Percentiles rank a stretch among this genome's conserved stretches.
These are phyloP conservation scores for Ernsta delagoae DNA, from an alignment of 2,888 invertebrate species.

Conservation along the genomic window DNA sequence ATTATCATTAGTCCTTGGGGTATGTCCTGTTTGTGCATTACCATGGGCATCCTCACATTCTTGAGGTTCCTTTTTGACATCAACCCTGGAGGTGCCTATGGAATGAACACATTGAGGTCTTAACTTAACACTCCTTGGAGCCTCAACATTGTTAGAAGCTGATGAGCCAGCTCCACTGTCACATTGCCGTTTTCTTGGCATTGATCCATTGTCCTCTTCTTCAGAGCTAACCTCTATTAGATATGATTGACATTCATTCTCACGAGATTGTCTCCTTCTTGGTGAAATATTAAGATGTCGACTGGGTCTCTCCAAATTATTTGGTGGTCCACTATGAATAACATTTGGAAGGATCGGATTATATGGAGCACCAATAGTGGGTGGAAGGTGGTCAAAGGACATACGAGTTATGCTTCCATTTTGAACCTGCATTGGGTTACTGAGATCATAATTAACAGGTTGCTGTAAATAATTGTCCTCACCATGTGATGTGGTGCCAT, in stretches of 20 bases:
- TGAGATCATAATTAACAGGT: conserved; percentile 58
- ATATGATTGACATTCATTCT: conserved; percentile 61
- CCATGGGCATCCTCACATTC: conserved; percentile 44
- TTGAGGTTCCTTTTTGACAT: conserved; percentile 65
- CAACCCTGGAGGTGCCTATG: conserved; percentile 47
- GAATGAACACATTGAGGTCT: conserved; percentile 41
- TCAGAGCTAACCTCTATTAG: conserved; percentile 80
- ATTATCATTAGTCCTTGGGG: conserved; percentile 41
- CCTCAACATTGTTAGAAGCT: conserved; percentile 19
- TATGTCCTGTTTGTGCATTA: conserved; percentile 47
- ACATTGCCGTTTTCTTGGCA: conserved; percentile 63
- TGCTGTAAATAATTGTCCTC: conserved; percentile 61
- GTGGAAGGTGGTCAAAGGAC: conserved; percentile 52
- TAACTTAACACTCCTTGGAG: conserved; percentile 25
- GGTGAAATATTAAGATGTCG: conserved; percentile 77
- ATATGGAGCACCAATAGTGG: conserved; percentile 47
- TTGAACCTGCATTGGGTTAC: conserved; percentile 49
- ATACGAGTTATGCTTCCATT: conserved; percentile 47
- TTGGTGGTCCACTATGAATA: conserved; percentile 41
- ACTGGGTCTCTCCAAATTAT: conserved; percentile 71
- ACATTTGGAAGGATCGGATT: conserved; percentile 41
- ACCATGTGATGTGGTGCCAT: conserved; percentile 43
- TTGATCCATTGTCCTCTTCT: conserved; percentile 70
- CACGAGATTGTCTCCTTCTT: conserved; percentile 70
- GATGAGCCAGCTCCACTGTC: conserved; percentile 51